Base-by-base conservation (phyloP, 2,113 vertebrate genomes). In the Diglossa brunneiventris region DNA sequence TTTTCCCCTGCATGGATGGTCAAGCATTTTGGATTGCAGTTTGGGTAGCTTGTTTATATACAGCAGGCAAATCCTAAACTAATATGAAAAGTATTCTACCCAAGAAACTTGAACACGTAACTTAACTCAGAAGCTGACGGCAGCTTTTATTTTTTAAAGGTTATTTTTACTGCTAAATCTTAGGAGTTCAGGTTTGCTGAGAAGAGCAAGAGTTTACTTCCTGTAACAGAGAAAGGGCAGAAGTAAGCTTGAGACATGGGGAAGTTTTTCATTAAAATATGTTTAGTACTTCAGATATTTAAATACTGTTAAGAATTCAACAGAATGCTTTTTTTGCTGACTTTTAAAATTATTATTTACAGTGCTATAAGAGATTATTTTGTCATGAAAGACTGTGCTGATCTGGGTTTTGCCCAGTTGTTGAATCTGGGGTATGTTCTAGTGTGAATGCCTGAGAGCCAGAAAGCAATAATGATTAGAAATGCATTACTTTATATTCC, bases 291-390 rank as follows among this genome's bases (percentile, higher is more conserved):
- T 62, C 24, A 83, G 20, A 83, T 83, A 78, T 77, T n/a, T 41
- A 59, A 93, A 74, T 88, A 61, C 10, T 37, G 23, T 15, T 70
- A 83, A 77, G 88, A 84, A 55, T 55, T 23, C 23, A 50, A 20
- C 14, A 42, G 24, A 62, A 77, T 31, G 23, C 0, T 37, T 58
- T 88, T 80, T 79, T 82, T 67, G 4, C n/a, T 74, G 33, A 90
- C n/a, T 63, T 86, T 62, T 33, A 74, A 74, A 94, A 77, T 79
- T 88, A 35, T 66, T 83, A 52, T 78, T 95, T 90, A 47, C 13
- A 27, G 7, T 74, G 77, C 7, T 50, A 24, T 23, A 83, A 74
- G 28, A n/a, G 23, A 67, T 91, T 61, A 77, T 49, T 91, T 79
- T 87, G n/a, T 63, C 37, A 23, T 39, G 53, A 81, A 87, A 72